Conservation (phyloP, 2,888 invertebrate genomes). For the Sclerodermus sp. region DNA sequence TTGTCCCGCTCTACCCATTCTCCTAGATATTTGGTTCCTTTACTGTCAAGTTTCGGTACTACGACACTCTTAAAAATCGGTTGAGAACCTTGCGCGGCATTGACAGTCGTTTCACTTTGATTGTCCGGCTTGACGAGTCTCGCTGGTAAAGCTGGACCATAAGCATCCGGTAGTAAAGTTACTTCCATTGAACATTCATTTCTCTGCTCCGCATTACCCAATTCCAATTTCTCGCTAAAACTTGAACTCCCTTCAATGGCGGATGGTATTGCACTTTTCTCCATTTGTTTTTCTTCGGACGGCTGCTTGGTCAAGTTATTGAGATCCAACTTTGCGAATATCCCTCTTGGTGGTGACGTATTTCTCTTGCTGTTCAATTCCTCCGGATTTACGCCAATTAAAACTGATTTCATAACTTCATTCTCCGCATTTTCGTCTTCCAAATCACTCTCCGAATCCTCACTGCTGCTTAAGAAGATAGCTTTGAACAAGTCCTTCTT, state of each 20-base stretch:
- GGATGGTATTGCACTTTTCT: constrained; percentile 2
- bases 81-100: constrained; percentile 15
- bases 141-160: constrained; percentile 66
- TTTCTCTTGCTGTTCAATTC: constrained; percentile 66
- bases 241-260: neutral
- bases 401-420: constrained; percentile 38
- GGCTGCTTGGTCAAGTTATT: constrained; percentile 59
- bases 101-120: constrained; percentile 2
- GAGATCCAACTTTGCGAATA: constrained; percentile 69
- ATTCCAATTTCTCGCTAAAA: constrained; percentile 1
- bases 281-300: constrained; percentile 4
- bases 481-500: constrained; percentile 84
- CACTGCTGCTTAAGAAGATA: constrained; percentile 83
- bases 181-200: constrained; percentile 2
- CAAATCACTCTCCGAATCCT: constrained; percentile 62
- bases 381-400: constrained; percentile 51
- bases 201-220: neutral
- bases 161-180: constrained; percentile 50
- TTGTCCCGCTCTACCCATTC: constrained; percentile 42
- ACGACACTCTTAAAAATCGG: constrained; percentile 38
- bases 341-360: constrained; percentile 71
- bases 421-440: constrained; percentile 46
- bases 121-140: constrained; percentile 36
- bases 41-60: constrained; percentile 26
- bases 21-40: constrained; percentile 19